phyloP scores from a whole-genome alignment of 2,797 vertebrate species.

The Setipinna tenuifilis region DNA sequence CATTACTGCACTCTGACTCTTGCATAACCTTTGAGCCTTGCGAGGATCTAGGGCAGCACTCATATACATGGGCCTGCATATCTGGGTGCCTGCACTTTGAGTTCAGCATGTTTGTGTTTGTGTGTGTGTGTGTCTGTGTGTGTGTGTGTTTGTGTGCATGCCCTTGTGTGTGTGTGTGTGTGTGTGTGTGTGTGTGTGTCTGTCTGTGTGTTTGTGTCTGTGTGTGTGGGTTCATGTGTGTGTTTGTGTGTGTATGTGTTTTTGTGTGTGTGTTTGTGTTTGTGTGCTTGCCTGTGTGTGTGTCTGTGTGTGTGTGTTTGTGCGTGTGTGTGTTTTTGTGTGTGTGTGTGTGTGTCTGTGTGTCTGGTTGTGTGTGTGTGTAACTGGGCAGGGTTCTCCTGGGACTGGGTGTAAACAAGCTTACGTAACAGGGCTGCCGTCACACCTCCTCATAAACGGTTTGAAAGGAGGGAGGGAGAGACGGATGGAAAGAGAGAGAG shows the following conservation, averaged over 20 bases:
- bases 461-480: constrained; percentile 41
- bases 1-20: constrained; percentile 65
- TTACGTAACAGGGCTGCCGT: constrained; percentile 69
- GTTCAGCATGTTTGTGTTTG: constrained; percentile 46
- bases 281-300: constrained; percentile 36
- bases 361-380: constrained; percentile 52
- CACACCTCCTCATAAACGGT: constrained; percentile 64
- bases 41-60: constrained; percentile 40
- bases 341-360: too few relatives aligned
- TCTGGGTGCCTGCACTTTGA: constrained; percentile 59
- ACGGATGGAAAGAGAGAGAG: constrained; percentile 18
- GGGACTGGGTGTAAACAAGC: constrained; percentile 73
- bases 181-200: constrained; percentile 60
- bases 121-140: neutral
- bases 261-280: constrained; percentile 36
- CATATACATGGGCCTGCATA: constrained; percentile 49
- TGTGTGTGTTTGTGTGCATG: too few relatives aligned
- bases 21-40: constrained; percentile 60
- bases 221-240: too few relatives aligned
- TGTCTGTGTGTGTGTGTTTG: constrained; percentile 35
- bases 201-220: too few relatives aligned
- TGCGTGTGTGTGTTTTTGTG: constrained; percentile 2
- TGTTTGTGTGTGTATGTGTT: constrained; percentile 25
- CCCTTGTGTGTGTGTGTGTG: constrained; percentile 57
- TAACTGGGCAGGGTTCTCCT: constrained; percentile 72